Evolutionary conservation across 2,888 invertebrate species (phyloP).

Genomic region (Synanthedon andrenaeformis): DNA sequence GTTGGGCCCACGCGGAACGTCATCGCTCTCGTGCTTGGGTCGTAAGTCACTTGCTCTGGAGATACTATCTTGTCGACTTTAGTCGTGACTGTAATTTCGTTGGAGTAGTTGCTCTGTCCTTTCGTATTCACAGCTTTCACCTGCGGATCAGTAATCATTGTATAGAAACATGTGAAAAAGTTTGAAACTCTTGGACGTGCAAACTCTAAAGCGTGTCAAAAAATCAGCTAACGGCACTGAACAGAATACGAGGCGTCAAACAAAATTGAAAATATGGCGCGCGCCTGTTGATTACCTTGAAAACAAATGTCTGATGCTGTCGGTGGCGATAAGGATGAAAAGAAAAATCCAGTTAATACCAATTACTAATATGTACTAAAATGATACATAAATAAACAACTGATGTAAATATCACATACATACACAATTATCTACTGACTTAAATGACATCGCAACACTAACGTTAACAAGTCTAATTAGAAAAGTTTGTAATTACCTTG

Average conservation of each 20-base stretch:
- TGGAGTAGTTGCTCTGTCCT: slow-evolving; percentile 88
- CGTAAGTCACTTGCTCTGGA: slow-evolving; percentile 85
- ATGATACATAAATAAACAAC: background rate
- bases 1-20: slow-evolving; percentile 85
- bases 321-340: slow-evolving; percentile 59
- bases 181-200: slow-evolving; percentile 4
- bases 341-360: slow-evolving; percentile 29
- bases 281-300: slow-evolving; percentile 47
- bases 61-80: slow-evolving; percentile 86
- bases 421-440: background rate
- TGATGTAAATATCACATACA: background rate
- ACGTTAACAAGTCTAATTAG: slow-evolving; percentile 4
- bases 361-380: background rate
- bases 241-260: slow-evolving; percentile 2
- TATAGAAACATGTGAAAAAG: background rate
- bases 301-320: slow-evolving; percentile 65
- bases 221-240: slow-evolving; percentile 6
- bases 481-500: slow-evolving; percentile 70
- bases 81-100: slow-evolving; percentile 84
- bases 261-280: slow-evolving; percentile 9
- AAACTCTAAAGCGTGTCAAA: slow-evolving; percentile 26
- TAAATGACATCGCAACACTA: slow-evolving; percentile 1
- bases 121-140: slow-evolving; percentile 90
- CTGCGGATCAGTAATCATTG: slow-evolving; percentile 40
- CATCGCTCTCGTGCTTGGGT: slow-evolving; percentile 80